A percentile compares a stretch with the other conserved stretches of the same genome.
phyloP scores from a whole-genome alignment of 2,113 vertebrate species.

The Heliornis fulica region DNA sequence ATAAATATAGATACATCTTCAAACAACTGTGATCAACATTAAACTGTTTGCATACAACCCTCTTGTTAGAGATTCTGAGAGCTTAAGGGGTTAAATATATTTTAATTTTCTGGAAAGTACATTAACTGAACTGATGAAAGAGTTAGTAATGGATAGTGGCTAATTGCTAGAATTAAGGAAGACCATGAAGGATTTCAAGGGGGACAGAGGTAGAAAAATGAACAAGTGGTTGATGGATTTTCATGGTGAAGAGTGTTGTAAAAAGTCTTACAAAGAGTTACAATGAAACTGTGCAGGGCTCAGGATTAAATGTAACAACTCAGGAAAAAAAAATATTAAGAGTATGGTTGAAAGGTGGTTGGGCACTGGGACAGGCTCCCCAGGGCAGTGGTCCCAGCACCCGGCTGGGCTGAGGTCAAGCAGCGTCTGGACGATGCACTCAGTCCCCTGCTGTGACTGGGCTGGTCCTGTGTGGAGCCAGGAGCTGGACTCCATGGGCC shows the following conservation, averaged over 20 bases:
- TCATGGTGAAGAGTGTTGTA: not conserved
- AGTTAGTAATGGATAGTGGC: not conserved
- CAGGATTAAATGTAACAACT: not conserved
- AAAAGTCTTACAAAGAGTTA: not conserved
- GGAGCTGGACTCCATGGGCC: too few relatives aligned
- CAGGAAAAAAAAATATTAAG: not conserved
- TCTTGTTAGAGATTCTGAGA: not conserved
- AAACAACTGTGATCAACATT: not conserved
- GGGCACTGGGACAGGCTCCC: too few relatives aligned
- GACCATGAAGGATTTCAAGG: not conserved
- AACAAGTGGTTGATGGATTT: not conserved
- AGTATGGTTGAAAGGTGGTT: too few relatives aligned
- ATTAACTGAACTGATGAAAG: not conserved
- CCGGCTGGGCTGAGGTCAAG: too few relatives aligned
- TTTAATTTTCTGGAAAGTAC: not conserved
- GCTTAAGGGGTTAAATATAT: not conserved
- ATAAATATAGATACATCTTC: not conserved
- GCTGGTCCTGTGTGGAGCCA: too few relatives aligned
- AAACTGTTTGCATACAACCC: not conserved
- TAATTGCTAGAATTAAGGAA: not conserved
- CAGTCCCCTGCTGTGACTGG: too few relatives aligned
- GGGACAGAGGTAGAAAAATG: not conserved
- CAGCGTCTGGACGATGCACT: too few relatives aligned
- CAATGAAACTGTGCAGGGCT: not conserved
- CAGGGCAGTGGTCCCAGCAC: too few relatives aligned